Evolutionary conservation across 2,113 vertebrate genomes (phyloP).

Genomic region (Fulmarus glacialis): DNA sequence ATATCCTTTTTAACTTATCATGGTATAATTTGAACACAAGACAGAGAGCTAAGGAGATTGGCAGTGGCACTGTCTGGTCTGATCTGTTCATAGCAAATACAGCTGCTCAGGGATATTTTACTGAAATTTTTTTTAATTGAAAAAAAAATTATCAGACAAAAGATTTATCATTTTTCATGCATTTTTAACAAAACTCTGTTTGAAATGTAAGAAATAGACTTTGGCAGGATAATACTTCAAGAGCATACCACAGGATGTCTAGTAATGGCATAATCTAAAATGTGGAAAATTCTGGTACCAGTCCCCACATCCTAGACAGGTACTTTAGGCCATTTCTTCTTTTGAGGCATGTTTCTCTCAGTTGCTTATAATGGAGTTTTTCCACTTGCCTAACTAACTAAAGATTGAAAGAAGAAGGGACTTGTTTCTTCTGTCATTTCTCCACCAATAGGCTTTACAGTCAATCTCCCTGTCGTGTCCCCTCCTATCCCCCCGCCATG

Average conservation of each 20-base stretch:
- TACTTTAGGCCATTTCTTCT: not conserved
- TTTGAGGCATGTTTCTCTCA: not conserved
- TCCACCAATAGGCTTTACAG: not conserved
- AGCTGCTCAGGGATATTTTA: not conserved
- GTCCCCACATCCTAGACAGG: not conserved
- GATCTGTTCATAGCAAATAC: constrained; percentile 7
- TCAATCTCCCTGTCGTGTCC: not conserved
- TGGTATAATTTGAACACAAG: constrained; percentile 14
- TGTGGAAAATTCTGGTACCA: not conserved
- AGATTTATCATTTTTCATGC: not conserved
- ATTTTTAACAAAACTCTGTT: not conserved
- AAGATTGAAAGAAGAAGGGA: not conserved
- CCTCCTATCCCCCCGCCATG: no score
- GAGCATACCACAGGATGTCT: not conserved
- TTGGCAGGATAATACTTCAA: not conserved
- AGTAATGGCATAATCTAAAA: not conserved
- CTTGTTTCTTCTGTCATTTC: not conserved
- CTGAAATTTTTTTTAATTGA: constrained; percentile 13
- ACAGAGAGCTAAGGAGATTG: not conserved
- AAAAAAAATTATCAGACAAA: not conserved
- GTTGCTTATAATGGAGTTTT: not conserved
- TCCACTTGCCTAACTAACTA: not conserved
- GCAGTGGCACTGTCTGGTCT: not conserved
- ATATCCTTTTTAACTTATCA: constrained; percentile 8
- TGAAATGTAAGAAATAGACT: constrained; percentile 1